Evolutionary conservation across 2,888 invertebrate species (phyloP), one percentile per base, ranked within the genome.

Genomic region (Leucoptera coffeella): DNA sequence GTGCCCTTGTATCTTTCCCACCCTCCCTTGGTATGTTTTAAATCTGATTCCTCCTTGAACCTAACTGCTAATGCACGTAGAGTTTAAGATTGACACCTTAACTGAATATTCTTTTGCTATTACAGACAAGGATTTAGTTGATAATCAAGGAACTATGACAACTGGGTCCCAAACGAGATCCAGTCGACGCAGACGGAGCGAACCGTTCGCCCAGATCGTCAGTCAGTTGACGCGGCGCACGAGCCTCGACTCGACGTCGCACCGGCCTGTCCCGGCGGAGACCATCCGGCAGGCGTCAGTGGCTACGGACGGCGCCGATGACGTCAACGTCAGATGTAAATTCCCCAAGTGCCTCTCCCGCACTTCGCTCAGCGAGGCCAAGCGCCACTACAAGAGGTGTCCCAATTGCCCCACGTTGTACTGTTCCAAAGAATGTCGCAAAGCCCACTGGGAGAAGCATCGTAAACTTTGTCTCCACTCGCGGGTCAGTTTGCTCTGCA

Each of bases 401-500:
- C 93, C 93, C 69, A 94, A 95, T 56, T 96, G 96, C 69, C 85
- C 88, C 38, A 90, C 92, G 46, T 81, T 87, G 45, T 96, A 96
- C 62, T 96, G 96, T 64, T 89, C 91, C 32, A 77, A 89, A 32
- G 84, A 87, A 43, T 96, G 95, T 54, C 78, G 96, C 13, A 74
- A 88, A 32, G 80, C 85, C 9, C 93, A 96, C 52, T 95, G 94
- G 94, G 87, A 90, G 47, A 84, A 86, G 42, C 96, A 96, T 50
- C 80, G 92, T 32, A 85, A 86, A 43, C 85, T 85, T 19, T 95
- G 95, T 51, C 69, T 91, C 34, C 91, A 92, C 56, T 91, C 91
- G 12, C 76, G 94, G 26, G 91, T 93, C 24, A 92, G 91, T 40
- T 82, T 88, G 19, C 72, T 93, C 14, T 95, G 94, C 55, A 82